phyloP scores from a whole-genome alignment of 2,113 vertebrate genomes.

The Actinemys pallida region DNA sequence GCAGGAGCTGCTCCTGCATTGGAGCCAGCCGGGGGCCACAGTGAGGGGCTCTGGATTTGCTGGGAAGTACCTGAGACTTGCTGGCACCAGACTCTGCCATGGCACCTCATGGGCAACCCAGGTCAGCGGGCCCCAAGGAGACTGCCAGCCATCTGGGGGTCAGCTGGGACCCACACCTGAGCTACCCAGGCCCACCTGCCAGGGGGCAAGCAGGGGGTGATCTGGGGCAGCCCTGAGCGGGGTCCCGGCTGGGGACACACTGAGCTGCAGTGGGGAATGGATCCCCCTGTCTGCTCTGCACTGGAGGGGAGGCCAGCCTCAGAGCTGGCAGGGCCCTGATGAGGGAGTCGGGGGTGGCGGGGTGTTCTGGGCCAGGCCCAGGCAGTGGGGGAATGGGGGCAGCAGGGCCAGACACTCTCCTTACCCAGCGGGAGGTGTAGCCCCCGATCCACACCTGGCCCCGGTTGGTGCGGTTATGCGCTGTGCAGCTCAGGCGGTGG shows the following conservation, averaged over 20 bases:
- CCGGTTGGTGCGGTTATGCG: rapidly evolving
- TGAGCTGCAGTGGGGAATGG: background rate
- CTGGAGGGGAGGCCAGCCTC: rapidly evolving
- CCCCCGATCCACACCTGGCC: background rate
- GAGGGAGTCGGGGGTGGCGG: background rate
- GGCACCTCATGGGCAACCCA: background rate
- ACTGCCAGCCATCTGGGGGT: rapidly evolving
- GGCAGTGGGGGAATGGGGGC: background rate
- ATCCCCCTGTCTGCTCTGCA: background rate
- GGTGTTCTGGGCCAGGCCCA: too few relatives aligned
- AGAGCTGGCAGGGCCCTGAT: background rate
- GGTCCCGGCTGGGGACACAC: background rate
- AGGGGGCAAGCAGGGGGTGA: too few relatives aligned
- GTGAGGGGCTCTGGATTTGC: background rate
- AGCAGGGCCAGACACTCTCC: background rate
- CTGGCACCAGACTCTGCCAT: background rate
- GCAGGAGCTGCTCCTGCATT: background rate
- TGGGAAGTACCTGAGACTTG: background rate
- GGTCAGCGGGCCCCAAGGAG: background rate
- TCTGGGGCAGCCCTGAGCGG: rapidly evolving
- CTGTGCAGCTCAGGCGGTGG: background rate
- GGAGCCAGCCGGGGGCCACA: background rate
- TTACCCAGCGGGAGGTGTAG: background rate
- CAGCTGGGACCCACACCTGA: background rate
- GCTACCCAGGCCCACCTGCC: too few relatives aligned